Evolutionary conservation across 2,113 vertebrate genomes (phyloP).

Genomic region (Muntiacus reevesi): DNA sequence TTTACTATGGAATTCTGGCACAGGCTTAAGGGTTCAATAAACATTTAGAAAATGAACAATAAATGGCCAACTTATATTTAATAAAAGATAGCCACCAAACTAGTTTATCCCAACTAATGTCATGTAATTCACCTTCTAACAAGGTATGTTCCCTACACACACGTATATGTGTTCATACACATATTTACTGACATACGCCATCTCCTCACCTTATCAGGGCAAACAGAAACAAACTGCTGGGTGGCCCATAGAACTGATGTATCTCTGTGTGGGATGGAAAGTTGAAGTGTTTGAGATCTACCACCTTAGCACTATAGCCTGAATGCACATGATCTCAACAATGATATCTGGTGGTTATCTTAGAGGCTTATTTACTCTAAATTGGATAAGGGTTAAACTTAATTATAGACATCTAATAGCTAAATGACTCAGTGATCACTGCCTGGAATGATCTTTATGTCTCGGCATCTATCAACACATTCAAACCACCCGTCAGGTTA

Average conservation of each 20-base stretch:
- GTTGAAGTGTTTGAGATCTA: neutral
- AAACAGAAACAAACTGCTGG: neutral
- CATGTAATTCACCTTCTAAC: neutral
- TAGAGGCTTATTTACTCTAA: neutral
- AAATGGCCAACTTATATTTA: neutral
- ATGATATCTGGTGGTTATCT: neutral
- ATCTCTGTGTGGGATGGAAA: neutral
- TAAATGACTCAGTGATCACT: neutral
- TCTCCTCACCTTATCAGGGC: neutral
- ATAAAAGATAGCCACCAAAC: neutral
- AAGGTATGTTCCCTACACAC: neutral
- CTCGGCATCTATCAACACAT: neutral
- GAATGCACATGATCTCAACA: neutral
- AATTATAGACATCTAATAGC: neutral
- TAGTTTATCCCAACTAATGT: neutral
- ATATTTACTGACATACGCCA: neutral
- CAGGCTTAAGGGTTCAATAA: neutral
- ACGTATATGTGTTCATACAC: neutral
- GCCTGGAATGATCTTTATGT: neutral
- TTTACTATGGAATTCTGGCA: neutral
- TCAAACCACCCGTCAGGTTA: neutral
- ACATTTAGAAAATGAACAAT: neutral
- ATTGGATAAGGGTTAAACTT: neutral
- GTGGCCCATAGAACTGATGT: neutral
- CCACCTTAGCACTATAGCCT: neutral